A percentile compares a stretch with the other conserved stretches of the same genome.
phyloP scores from a whole-genome alignment of 1,140 invertebrate species.

The Matsumurasca onukii region DNA sequence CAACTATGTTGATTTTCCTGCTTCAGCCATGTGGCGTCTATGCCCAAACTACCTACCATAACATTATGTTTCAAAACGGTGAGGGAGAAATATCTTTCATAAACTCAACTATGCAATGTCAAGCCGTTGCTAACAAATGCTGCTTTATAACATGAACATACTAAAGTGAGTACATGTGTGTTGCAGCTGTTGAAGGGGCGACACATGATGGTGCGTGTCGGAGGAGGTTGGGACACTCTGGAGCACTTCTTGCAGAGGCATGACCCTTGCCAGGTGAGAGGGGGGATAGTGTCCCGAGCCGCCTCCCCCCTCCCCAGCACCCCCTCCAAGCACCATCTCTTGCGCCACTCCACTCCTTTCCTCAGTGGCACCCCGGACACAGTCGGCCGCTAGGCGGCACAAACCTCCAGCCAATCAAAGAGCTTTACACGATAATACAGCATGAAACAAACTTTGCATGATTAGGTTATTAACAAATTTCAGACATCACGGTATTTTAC shows the following conservation, averaged over 20 bases:
- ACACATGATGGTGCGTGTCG: constrained; percentile 93
- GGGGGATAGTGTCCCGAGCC: constrained; percentile 49
- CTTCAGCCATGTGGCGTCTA: no score
- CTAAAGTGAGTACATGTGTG: no score
- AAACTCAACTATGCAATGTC: no score
- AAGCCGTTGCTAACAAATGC: no score
- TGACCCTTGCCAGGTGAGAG: constrained; percentile 83
- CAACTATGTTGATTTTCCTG: no score
- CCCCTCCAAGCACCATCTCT: neutral
- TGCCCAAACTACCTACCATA: no score
- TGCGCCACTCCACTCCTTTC: constrained; percentile 16
- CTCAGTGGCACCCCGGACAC: constrained; percentile 30
- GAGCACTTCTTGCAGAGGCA: constrained; percentile 88
- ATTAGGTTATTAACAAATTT: neutral
- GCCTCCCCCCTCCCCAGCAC: constrained; percentile 32
- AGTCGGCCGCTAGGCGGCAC: constrained; percentile 29
- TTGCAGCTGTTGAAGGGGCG: constrained; percentile 77
- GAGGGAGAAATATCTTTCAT: no score
- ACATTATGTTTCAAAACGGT: no score
- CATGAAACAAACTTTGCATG: neutral
- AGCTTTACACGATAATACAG: neutral
- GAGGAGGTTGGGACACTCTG: constrained; percentile 90
- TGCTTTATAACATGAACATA: no score
- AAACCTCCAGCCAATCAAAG: neutral
- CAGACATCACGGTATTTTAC: neutral